Conservation (phyloP, 2,888 invertebrate species). For the Lasioglossum lativentre region DNA sequence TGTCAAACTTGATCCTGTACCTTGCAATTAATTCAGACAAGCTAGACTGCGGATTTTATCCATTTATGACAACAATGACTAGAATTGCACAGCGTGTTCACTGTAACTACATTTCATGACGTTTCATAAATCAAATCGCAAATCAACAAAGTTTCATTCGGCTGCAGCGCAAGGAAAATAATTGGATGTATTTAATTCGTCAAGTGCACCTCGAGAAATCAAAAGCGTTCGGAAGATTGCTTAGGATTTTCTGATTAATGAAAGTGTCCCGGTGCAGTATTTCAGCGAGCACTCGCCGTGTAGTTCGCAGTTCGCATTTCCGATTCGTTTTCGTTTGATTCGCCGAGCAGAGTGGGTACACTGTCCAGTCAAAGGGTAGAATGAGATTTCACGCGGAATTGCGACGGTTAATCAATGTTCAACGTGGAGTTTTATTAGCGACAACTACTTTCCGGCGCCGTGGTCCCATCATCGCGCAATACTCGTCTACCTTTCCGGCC, state of each 20-base stretch:
- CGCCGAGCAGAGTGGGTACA: not conserved
- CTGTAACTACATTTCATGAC: too few species aligned
- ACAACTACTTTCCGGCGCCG: not conserved
- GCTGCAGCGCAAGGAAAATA: too few species aligned
- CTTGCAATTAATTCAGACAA: too few species aligned
- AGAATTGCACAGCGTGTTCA: too few species aligned
- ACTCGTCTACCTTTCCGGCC: not conserved
- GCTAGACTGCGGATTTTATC: too few species aligned
- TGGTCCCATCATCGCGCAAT: not conserved
- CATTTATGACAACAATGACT: too few species aligned
- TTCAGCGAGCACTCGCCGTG: not conserved
- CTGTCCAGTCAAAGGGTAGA: conserved; percentile 3
- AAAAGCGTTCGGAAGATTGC: too few species aligned
- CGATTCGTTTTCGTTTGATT: not conserved
- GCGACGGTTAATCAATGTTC: not conserved
- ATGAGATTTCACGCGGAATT: not conserved
- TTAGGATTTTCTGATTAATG: not conserved
- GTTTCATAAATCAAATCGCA: too few species aligned
- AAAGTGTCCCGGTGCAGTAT: not conserved
- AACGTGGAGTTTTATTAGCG: not conserved
- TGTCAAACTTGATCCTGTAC: too few species aligned
- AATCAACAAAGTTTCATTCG: too few species aligned
- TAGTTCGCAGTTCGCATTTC: not conserved
- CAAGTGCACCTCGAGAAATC: too few species aligned
- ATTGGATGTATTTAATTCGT: too few species aligned